Percentiles rank a stretch among this genome's conserved stretches.
Evolutionary conservation across 2,113 vertebrate genomes (phyloP).

Genomic region (Tylochromis polylepis): DNA sequence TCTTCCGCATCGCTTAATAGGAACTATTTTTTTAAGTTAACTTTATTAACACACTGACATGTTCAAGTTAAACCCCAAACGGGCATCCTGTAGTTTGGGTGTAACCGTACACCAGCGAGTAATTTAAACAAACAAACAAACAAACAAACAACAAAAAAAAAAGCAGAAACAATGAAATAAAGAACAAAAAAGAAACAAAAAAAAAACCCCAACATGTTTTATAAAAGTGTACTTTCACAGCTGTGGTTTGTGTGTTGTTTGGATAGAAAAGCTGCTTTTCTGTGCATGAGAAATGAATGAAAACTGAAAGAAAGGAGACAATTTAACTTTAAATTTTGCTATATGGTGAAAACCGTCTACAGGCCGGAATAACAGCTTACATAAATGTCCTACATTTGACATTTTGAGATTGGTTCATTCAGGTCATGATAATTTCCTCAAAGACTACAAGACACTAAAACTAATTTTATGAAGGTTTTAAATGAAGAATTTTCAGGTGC

Average conservation of each 20-base stretch:
- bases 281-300: background rate
- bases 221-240: background rate
- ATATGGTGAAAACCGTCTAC: rapidly evolving
- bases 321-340: background rate
- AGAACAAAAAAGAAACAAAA: no score
- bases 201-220: no score
- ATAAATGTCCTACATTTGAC: background rate
- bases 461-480: background rate
- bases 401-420: background rate
- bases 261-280: background rate
- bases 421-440: background rate
- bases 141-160: no score
- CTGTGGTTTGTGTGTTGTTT: background rate
- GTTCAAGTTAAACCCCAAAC: background rate
- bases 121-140: no score
- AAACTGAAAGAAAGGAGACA: rapidly evolving
- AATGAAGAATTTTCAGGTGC: rapidly evolving
- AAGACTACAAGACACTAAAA: background rate
- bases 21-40: background rate
- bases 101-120: background rate
- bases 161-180: background rate
- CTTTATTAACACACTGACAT: background rate
- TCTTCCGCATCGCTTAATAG: background rate
- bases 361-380: background rate
- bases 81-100: rapidly evolving